Evolutionary conservation across 2,888 invertebrate genomes (phyloP), one percentile per base, ranked within the genome.

Genomic region (Archaeoteleia sp.): DNA sequence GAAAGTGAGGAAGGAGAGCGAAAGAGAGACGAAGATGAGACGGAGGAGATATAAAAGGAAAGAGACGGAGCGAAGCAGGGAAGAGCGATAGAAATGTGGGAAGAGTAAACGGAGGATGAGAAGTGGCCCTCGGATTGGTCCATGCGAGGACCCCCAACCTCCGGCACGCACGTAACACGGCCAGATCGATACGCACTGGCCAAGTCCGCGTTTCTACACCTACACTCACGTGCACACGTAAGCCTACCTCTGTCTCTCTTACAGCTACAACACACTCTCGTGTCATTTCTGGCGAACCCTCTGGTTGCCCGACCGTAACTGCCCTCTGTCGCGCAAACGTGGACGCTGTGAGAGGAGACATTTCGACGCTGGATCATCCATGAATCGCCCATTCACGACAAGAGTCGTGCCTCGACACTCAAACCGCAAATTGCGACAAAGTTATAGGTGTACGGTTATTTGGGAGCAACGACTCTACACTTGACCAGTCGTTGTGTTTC

Each of bases 141-240:
- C 82, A 78, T 70, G 71, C 77, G 78, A 70, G 79, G 80, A 80
- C 5, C 80, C 79, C 81, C 82, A 82, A 81, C 79, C 81, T 80
- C 79, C 76, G 78, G 77, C 82, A 80, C 83, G 81, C 82, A 82
- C 81, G 79, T 80, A 81, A 83, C 80, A 75, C 80, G 77, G 81
- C 80, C 80, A 80, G 85, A 85, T 85, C 85, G 85, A 85, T 85
- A 85, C 85, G 85, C 84, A 85, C 85, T 85, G 85, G 79, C 84
- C 84, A 82, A 83, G 78, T 79, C 65, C 70, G 48, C 70, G 67
- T 70, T 57, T 66, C 60, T 57, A 42, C 65, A 67, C 70, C 61
- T 25, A 62, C 45, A 58, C 62, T 32, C 23, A 4, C 48, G 2
- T 20, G n/a, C 15, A 46, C 53, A 29, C 35, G 29, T 51, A 55